Evolutionary conservation across 23 tunicate genomes (phyloP).

Genomic region (Styela plicata): DNA sequence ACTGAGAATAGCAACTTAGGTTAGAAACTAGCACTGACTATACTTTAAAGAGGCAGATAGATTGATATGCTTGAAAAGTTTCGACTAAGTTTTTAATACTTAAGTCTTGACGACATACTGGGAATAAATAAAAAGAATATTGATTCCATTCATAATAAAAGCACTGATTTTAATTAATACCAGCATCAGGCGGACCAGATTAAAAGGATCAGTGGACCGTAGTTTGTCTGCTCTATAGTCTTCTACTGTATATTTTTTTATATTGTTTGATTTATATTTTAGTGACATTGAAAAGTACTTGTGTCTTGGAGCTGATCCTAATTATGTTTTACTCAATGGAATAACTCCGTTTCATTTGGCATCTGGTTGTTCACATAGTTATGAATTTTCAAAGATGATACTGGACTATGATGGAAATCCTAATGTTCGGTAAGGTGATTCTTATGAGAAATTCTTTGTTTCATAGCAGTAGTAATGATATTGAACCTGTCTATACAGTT

Average conservation of each 20-base stretch:
- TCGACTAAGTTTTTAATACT: too few species aligned
- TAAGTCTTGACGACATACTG: background rate
- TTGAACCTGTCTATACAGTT: background rate
- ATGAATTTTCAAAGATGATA: constrained; percentile 45
- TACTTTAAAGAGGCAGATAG: too few species aligned
- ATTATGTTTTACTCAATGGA: constrained; percentile 60
- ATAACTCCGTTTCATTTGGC: constrained; percentile 78
- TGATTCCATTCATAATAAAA: background rate
- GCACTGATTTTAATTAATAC: too few species aligned
- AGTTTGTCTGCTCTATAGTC: background rate
- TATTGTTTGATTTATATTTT: too few species aligned
- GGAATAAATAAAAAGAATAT: background rate
- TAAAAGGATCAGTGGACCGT: background rate
- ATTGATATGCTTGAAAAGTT: too few species aligned
- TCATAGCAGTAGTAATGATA: too few species aligned
- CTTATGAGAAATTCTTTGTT: too few species aligned
- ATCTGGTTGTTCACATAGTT: constrained; percentile 41
- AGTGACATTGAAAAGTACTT: constrained; percentile 48
- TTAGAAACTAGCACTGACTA: too few species aligned
- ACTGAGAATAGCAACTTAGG: too few species aligned
- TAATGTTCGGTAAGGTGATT: constrained; percentile 81
- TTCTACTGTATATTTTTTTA: too few species aligned
- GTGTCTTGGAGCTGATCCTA: constrained; percentile 78
- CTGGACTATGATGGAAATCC: constrained; percentile 59
- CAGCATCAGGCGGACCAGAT: background rate